These are phyloP conservation scores for Aphaenogaster floridana DNA, from an alignment of 1,140 invertebrate genomes.

Conservation along the genomic window DNA sequence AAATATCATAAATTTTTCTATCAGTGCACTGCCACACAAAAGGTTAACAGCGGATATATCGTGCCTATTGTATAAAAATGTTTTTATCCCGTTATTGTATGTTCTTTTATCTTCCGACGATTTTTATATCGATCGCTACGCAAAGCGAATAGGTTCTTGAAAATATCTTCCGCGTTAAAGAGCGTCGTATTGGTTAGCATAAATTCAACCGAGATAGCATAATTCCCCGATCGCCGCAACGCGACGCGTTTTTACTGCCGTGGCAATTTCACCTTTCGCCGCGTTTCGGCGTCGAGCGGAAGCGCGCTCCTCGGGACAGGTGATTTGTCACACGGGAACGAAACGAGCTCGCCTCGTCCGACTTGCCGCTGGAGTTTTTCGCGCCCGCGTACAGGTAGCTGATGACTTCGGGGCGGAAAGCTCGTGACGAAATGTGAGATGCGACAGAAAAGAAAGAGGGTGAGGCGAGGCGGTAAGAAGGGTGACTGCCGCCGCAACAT, in stretches of 20 bases:
- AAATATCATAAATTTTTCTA: too few species aligned
- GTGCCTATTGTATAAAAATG: background rate
- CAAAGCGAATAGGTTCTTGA: background rate
- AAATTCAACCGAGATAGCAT: slow-evolving; percentile 9
- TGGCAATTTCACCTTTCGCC: slow-evolving; percentile 56
- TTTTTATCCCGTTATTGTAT: background rate
- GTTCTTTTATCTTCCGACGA: background rate
- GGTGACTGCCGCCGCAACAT: slow-evolving; percentile 20
- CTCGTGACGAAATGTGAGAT: slow-evolving; percentile 21
- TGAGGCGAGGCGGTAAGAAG: slow-evolving; percentile 10
- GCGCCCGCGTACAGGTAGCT: slow-evolving; percentile 25
- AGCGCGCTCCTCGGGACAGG: slow-evolving; percentile 47
- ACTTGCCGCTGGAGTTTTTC: slow-evolving; percentile 56
- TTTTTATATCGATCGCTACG: background rate
- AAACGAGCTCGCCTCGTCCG: slow-evolving; percentile 63
- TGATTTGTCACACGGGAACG: slow-evolving; percentile 69
- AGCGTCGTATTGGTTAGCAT: background rate
- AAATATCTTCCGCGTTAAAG: background rate
- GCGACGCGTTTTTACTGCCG: slow-evolving; percentile 46
- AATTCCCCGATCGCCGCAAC: slow-evolving; percentile 11
- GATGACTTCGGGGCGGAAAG: slow-evolving; percentile 36
- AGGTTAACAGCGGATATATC: background rate
- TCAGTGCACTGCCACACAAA: too few species aligned
- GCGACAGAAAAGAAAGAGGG: background rate
- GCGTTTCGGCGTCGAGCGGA: slow-evolving; percentile 42